Evolutionary conservation across 1,140 invertebrate genomes (phyloP), one percentile per base, ranked within the genome.

Genomic region (Meloidogyne exigua): DNA sequence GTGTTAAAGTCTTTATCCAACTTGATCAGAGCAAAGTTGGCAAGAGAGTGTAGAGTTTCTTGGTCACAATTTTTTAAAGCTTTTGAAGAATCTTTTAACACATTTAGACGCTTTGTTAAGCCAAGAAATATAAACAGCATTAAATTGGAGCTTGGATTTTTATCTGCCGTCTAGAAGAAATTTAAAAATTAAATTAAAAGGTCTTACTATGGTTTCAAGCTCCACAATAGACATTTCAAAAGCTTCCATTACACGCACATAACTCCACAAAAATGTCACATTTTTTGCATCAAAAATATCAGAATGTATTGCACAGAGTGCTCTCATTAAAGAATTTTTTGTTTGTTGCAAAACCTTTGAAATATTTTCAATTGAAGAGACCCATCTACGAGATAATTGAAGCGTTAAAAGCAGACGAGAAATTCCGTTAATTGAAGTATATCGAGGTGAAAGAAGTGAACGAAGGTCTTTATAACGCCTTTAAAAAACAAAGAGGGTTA

Each of bases 231-330:
- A 57, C 49, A 57, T 57, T 57, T 57, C 49, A 57, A 57, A 57
- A 57, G 49, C 49, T 57, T 57, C 49, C 49, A 57, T 57, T n/a
- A 57, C 49, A n/a, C 49, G 18, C 0, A 57, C 49, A 57, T 57
- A 57, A 57, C 49, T 57, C 49, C 49, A 57, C 5, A 57, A 57
- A 57, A 5, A 57, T n/a, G 18, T n/a, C n/a, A 57, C 49, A 57
- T 57, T 57, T 57, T 57, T 57, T n/a, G n/a, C 49, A n/a, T 57
- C 49, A 57, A 57, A 57, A 57, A 57, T 57, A 57, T 57, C 49
- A 57, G 49, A 57, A 57, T 57, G 49, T 7, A 57, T 57, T 57
- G 49, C 49, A 57, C 49, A 57, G 0, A 57, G 9, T n/a, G 49
- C 49, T 57, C 18, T 57, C 5, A 57, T n/a, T 57, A 57, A 57